These are phyloP conservation scores for Orbicella faveolata DNA, from an alignment of 64 coral and sea anemone genomes.

Conservation along the genomic window DNA sequence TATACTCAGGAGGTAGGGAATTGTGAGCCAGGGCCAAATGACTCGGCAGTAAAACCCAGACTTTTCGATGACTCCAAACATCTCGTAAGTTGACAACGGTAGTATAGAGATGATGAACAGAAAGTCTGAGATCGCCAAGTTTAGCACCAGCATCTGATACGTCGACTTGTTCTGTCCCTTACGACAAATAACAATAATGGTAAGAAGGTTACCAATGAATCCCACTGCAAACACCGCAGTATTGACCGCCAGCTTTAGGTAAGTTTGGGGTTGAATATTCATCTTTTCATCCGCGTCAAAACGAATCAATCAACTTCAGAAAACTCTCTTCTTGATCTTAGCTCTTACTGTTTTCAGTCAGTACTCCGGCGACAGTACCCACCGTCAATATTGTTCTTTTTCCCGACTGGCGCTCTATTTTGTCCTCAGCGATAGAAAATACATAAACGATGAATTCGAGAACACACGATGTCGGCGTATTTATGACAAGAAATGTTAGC, in stretches of 20 bases:
- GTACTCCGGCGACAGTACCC: neutral
- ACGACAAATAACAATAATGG: conserved; percentile 32
- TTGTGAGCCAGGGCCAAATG: conserved; percentile 51
- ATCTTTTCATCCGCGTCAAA: neutral
- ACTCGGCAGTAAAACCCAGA: conserved; percentile 43
- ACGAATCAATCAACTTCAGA: neutral
- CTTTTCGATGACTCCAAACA: conserved; percentile 22
- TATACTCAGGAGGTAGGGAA: conserved; percentile 44
- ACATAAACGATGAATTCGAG: neutral
- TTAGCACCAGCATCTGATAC: conserved; percentile 53
- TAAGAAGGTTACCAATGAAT: conserved; percentile 31
- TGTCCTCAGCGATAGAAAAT: neutral
- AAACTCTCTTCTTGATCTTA: neutral
- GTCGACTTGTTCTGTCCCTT: conserved; percentile 34
- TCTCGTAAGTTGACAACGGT: neutral
- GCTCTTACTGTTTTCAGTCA: neutral
- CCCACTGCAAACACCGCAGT: conserved; percentile 37
- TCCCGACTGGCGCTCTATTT: neutral
- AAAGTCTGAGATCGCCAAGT: conserved; percentile 42
- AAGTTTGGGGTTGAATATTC: neutral
- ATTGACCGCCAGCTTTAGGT: conserved; percentile 21
- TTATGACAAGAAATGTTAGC: neutral
- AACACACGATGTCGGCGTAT: neutral
- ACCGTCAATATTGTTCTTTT: neutral
- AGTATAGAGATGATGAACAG: conserved; percentile 33